phyloP scores from a whole-genome alignment of 1,140 invertebrate species.

The Zaprionus capensis region DNA sequence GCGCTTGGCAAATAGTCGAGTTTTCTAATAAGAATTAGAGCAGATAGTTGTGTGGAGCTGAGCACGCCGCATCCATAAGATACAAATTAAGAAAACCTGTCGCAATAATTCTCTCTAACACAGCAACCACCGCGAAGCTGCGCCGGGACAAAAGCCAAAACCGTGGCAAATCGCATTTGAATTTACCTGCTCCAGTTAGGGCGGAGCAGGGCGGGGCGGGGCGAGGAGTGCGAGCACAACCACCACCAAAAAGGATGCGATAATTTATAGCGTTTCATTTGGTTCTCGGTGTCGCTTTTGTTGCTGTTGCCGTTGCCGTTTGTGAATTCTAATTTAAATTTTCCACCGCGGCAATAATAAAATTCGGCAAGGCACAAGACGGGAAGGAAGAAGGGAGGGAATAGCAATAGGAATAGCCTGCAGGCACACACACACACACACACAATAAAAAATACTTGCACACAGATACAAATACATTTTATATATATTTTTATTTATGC shows the following conservation, averaged over 20 bases:
- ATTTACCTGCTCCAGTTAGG: constrained; percentile 69
- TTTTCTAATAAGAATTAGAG: constrained; percentile 40
- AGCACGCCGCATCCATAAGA: constrained; percentile 38
- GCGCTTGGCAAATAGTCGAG: background rate
- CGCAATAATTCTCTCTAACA: constrained; percentile 61
- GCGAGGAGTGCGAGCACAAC: constrained; percentile 25
- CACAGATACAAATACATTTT: background rate
- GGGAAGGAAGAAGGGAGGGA: background rate
- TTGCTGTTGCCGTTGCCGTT: constrained; percentile 10
- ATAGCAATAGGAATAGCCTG: constrained; percentile 23
- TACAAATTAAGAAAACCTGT: constrained; percentile 72
- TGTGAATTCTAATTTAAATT: constrained; percentile 84
- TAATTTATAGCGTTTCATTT: constrained; percentile 84
- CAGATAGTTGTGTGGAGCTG: constrained; percentile 3
- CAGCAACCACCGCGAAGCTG: constrained; percentile 36
- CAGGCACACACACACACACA: background rate
- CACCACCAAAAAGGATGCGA: constrained; percentile 81
- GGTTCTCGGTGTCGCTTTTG: constrained; percentile 22
- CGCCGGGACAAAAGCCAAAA: constrained; percentile 62
- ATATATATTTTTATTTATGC: constrained; percentile 76
- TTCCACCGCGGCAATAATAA: constrained; percentile 69
- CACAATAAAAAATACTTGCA: constrained; percentile 63
- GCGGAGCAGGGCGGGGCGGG: constrained; percentile 6
- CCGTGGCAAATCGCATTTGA: constrained; percentile 83
- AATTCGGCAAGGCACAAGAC: constrained; percentile 46